Evolutionary conservation across 2,888 invertebrate genomes (phyloP).

Genomic region (Rotaria magnacalcarata): DNA sequence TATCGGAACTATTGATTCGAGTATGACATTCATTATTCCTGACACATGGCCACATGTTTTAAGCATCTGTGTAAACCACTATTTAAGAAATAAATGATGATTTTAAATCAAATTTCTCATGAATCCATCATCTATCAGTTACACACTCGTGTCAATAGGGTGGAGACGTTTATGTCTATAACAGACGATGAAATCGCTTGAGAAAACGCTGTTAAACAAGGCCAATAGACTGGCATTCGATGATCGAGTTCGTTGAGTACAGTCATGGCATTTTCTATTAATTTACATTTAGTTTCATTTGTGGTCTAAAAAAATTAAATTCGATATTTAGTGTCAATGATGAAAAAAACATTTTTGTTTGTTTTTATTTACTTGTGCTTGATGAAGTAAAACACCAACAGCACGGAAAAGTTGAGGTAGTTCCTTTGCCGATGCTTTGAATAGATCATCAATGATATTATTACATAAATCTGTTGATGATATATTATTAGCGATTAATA

Average conservation of each 20-base stretch:
- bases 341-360: neutral
- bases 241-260: constrained; percentile 1
- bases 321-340: neutral
- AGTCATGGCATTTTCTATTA: neutral
- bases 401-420: neutral
- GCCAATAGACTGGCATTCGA: constrained; percentile 11
- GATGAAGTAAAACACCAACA: neutral
- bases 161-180: neutral
- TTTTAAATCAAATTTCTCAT: too few species aligned
- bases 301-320: neutral
- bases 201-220: neutral
- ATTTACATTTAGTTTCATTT: neutral
- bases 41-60: neutral
- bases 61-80: neutral
- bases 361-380: neutral
- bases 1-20: neutral
- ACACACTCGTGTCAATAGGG: neutral
- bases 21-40: neutral
- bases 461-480: neutral
- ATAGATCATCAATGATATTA: neutral
- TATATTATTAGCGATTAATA: constrained; percentile 7
- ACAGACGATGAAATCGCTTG: neutral
- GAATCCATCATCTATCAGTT: neutral
- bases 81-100: neutral
- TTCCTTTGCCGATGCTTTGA: constrained; percentile 21